phyloP scores from a whole-genome alignment of 1,140 invertebrate genomes.

The Drosophila parvula region DNA sequence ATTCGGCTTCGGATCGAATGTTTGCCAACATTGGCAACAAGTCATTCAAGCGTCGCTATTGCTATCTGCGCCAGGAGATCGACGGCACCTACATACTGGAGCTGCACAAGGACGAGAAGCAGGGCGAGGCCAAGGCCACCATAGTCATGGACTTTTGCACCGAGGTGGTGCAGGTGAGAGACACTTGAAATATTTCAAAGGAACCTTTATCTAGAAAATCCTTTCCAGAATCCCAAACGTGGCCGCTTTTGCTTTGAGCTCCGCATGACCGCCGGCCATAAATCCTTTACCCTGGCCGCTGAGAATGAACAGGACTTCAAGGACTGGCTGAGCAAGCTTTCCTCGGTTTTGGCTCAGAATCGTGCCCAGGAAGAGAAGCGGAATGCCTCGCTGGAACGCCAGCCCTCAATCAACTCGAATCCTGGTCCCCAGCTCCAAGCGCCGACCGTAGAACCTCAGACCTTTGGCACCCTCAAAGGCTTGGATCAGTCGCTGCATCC shows the following conservation, averaged over 20 bases:
- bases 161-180: conserved; percentile 91
- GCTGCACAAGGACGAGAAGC: conserved; percentile 96
- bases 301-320: conserved; percentile 93
- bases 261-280: conserved; percentile 91
- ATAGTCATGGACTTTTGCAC: conserved; percentile 97
- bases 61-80: conserved; percentile 93
- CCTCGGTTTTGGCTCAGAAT: conserved; percentile 90
- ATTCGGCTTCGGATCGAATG: conserved; percentile 92
- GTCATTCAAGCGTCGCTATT: conserved; percentile 95
- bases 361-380: conserved; percentile 90
- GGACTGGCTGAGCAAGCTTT: conserved; percentile 92
- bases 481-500: conserved; percentile 96
- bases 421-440: conserved; percentile 41
- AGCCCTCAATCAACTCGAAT: conserved; percentile 85
- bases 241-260: conserved; percentile 95
- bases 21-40: conserved; percentile 94
- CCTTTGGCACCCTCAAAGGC: conserved; percentile 91
- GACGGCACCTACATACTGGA: conserved; percentile 96
- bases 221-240: conserved; percentile 90
- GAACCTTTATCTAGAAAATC: not conserved
- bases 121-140: conserved; percentile 94
- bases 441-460: conserved; percentile 67
- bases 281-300: conserved; percentile 93
- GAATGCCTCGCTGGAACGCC: conserved; percentile 87
- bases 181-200: not conserved